Evolutionary conservation across 1,140 invertebrate genomes (phyloP), one percentile per base, ranked within the genome.

Genomic region (Drosophila azteca): DNA sequence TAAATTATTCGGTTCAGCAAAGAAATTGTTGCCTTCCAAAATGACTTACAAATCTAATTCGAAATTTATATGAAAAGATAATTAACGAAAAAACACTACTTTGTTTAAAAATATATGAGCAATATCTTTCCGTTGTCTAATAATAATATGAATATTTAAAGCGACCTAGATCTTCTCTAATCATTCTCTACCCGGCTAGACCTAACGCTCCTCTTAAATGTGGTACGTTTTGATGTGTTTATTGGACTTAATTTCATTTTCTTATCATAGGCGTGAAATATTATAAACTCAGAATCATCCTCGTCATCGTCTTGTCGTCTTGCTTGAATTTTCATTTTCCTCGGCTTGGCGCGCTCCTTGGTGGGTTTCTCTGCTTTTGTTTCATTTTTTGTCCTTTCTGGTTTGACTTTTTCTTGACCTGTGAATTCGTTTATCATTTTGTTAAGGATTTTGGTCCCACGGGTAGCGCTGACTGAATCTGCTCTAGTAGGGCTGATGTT

Each of bases 101-200:
- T 22, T 45, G n/a, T 29, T 29, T 9, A 41, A 11, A 20, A 15
- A 29, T 62, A 20, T 29, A 63, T n/a, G 15, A 39, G 35, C 31
- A 63, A 15, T 31, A 64, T 20, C 13, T 49, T 24, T 45, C 2
- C 8, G 9, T 35, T 11, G 1, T 39, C 5, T 13, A 8, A 13
- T 39, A 13, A 39, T 39, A 13, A 39, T 39, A 39, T 29, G 11
- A 26, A n/a, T 29, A 65, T 6, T 26, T 0, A 26, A 26, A 26
- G 24, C 24, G 24, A 26, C 24, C 5, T 26, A 26, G 24, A 26
- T 26, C 24, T 26, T 26, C 24, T 5, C 24, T 26, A 26, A 4
- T 26, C 4, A 46, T 90, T 90, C 43, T 88, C 62, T 3, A 90
- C 78, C 3, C 84, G 55, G 15, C 89, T 80, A 41, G 20, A 72